Percentiles rank a stretch among this genome's conserved stretches.
These are phyloP conservation scores for Thunnus maccoyii DNA, from an alignment of 2,113 vertebrate genomes.

Conservation along the genomic window DNA sequence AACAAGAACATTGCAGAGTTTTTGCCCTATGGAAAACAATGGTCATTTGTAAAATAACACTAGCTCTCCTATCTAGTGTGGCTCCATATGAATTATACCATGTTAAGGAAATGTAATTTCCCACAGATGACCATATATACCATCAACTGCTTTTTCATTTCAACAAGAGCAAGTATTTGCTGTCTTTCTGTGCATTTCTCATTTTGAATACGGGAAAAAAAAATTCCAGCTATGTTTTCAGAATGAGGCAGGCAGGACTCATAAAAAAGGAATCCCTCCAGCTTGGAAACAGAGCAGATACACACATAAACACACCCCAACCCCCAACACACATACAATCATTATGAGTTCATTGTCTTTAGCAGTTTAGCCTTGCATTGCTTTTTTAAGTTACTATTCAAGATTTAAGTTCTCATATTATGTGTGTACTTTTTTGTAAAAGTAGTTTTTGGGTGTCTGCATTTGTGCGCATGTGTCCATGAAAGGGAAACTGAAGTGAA, in stretches of 20 bases:
- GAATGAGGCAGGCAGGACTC: constrained; percentile 36
- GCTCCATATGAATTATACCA: constrained; percentile 17
- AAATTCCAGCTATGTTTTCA: constrained; percentile 52
- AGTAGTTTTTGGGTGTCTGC: background rate
- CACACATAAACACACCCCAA: constrained; percentile 30
- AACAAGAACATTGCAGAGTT: constrained; percentile 30
- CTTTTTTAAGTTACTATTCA: background rate
- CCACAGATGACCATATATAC: constrained; percentile 22
- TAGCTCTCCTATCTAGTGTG: background rate
- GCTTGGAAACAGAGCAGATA: constrained; percentile 49
- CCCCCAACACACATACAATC: constrained; percentile 11
- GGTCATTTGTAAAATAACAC: constrained; percentile 37
- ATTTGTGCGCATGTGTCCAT: constrained; percentile 1
- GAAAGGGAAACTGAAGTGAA: constrained; percentile 35
- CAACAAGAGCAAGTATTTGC: background rate
- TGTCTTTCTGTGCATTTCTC: background rate
- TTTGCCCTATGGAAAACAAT: constrained; percentile 27
- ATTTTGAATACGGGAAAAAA: constrained; percentile 21
- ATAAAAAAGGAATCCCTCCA: constrained; percentile 59
- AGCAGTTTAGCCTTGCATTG: background rate
- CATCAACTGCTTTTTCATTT: constrained; percentile 6
- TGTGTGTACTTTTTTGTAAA: background rate
- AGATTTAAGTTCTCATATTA: background rate
- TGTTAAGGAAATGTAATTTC: constrained; percentile 12
- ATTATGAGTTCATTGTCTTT: background rate